Evolutionary conservation across 2,888 invertebrate genomes (phyloP).

Genomic region (Pachycephus smyrnensis): DNA sequence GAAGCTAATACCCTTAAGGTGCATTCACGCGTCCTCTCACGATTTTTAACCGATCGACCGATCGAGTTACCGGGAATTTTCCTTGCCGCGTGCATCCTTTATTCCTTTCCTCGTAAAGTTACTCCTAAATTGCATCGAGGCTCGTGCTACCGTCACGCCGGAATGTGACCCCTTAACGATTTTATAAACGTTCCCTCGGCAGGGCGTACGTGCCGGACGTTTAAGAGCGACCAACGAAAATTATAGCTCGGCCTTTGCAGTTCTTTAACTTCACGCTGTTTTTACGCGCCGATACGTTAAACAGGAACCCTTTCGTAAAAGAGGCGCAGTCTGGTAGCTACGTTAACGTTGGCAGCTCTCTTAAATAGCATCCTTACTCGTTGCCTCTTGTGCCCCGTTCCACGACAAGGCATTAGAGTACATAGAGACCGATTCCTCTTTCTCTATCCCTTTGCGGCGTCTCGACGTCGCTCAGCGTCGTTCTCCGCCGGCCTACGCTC

Average conservation of each 20-base stretch:
- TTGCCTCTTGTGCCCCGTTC: not conserved
- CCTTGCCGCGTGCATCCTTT: conserved; percentile 7
- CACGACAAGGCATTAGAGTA: not conserved
- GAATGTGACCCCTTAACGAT: conserved; percentile 10
- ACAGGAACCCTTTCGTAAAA: conserved; percentile 22
- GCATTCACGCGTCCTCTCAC: conserved; percentile 36
- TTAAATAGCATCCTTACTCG: conserved; percentile 11
- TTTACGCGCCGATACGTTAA: conserved; percentile 46
- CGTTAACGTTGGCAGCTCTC: conserved; percentile 22
- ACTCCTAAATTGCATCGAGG: too few species aligned
- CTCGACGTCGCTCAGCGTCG: not conserved
- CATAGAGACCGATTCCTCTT: not conserved
- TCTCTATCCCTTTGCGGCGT: not conserved
- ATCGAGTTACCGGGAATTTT: conserved; percentile 42
- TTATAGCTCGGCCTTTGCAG: conserved; percentile 34
- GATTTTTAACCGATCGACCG: conserved; percentile 44
- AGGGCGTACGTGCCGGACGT: conserved; percentile 30
- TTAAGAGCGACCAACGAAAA: conserved; percentile 43
- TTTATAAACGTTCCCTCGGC: conserved; percentile 11
- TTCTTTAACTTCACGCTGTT: conserved; percentile 46
- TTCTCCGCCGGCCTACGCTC: not conserved
- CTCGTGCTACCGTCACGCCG: not conserved
- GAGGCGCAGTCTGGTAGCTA: conserved; percentile 35
- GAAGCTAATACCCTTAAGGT: too few species aligned
- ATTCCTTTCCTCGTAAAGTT: conserved; percentile 7